Evolutionary conservation across 2,888 invertebrate genomes (phyloP), one percentile per base, ranked within the genome.

Genomic region (Drosophila flavopinicola): DNA sequence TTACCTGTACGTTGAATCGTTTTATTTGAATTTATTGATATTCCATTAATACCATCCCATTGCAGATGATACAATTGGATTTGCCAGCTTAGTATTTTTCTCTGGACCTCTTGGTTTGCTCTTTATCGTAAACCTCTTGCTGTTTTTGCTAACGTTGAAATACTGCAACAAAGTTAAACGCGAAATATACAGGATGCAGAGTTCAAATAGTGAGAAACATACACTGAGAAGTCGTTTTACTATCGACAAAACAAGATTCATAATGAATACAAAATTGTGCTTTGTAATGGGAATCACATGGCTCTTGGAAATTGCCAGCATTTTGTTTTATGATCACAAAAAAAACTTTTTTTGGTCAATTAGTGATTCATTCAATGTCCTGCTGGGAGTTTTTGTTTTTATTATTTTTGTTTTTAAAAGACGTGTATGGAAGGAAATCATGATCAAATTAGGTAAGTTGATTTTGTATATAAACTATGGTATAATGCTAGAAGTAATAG

Each of bases 261-360:
- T 93, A 25, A 93, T 96, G 92, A 95, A 95, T 59, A 92, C 94
- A 0, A 96, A 96, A 87, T 90, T 96, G 1, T 95, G 95, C 91
- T 92, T 95, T 63, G 95, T 96, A 39, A 96, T 96, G 96, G 96
- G 96, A 0, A 93, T 95, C 0, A 93, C 94, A 0, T 96, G 95
- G 94, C 90, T 94, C 2, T 92, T 94, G 39, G 95, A 95, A 89
- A 91, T 94, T 4, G 84, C 94, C 9, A 94, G 95, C 3, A 93
- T 93, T 1, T 69, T 94, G 23, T 90, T 93, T 39, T 89, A 91
- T 32, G 90, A 93, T 77, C 92, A 93, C 59, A 88, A 89, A 90
- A 90, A 92, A 77, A 92, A 92, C 90, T 88, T 88, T 47, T 85
- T 91, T 48, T 89, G 87, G 89, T 92, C 92, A 67, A 89, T 93